These are phyloP conservation scores for Sebastes wilsoni DNA, from an alignment of 2,797 vertebrate genomes.

Conservation along the genomic window DNA sequence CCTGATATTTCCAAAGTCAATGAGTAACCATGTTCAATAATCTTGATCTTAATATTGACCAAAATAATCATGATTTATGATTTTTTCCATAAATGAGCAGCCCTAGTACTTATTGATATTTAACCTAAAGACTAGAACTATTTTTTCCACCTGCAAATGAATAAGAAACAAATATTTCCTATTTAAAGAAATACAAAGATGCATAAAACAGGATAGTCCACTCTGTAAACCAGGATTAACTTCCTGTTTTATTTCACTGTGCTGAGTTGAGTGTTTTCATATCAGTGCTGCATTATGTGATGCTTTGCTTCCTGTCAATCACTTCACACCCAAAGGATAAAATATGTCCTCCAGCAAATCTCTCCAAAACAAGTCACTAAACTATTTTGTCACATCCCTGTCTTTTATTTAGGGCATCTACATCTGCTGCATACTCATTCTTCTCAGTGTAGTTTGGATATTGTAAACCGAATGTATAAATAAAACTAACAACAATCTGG, in stretches of 20 bases:
- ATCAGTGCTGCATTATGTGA: neutral
- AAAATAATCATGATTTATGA: no score
- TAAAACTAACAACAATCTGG: neutral
- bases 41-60: no score
- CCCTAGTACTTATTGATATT: neutral
- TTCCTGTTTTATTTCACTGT: neutral
- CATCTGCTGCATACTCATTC: neutral
- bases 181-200: neutral
- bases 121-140: neutral
- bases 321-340: neutral
- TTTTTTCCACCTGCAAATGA: neutral
- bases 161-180: neutral
- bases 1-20: no score
- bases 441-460: neutral
- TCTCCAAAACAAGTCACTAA: neutral
- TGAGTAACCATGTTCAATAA: no score
- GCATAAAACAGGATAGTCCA: no score
- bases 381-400: neutral
- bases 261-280: neutral
- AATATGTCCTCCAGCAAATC: slow-evolving; percentile 7
- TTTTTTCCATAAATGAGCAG: no score
- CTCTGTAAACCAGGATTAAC: neutral
- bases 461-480: neutral
- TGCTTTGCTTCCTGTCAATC: slow-evolving; percentile 7
- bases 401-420: neutral